Base-by-base conservation (phyloP, 2,113 vertebrate genomes). In the Bagarius yarrelli region DNA sequence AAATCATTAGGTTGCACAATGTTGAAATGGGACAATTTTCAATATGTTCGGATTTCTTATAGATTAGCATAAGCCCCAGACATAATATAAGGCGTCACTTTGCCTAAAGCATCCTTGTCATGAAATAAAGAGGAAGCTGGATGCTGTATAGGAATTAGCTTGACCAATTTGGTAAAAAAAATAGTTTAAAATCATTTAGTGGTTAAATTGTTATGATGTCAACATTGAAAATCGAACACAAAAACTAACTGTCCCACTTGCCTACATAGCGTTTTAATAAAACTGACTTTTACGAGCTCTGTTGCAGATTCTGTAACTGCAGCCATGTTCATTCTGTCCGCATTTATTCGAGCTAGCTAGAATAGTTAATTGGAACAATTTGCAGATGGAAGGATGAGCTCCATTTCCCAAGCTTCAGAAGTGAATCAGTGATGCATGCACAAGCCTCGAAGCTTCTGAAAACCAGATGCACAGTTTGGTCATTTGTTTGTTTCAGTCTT, bases 401-500 rank as follows among this genome's bases (percentile, higher is more conserved):
- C 81, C 19, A 66, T 87, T 88, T 85, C 83, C 83, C 80, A 52
- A 78, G 81, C 84, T 32, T 92, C 84, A 89, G 90, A 92, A 92
- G 92, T 92, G 91, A 89, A 71, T 60, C 50, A 61, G 56, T 84
- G 77, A 87, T 91, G 85, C 91, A 87, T 90, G 86, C 88, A 75
- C 83, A 87, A 88, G 90, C 86, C 87, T 83, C 83, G 87, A 89
- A 86, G 88, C 86, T 85, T 86, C 91, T 89, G 89, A 84, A 81
- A 84, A 90, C 87, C 91, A 93, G 75, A 91, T 88, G 89, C 87
- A 86, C 27, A 64, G 76, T 84, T 84, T 81, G 74, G 74, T 53
- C 84, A 76, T 40, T 81, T 81, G 78, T 84, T 76, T 66, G 67
- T 82, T 47, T 69, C 71, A 50, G 76, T 79, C 40, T 78, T 70